Conservation (phyloP, 2,113 vertebrate species). For the Erythrocercus mccallii region DNA sequence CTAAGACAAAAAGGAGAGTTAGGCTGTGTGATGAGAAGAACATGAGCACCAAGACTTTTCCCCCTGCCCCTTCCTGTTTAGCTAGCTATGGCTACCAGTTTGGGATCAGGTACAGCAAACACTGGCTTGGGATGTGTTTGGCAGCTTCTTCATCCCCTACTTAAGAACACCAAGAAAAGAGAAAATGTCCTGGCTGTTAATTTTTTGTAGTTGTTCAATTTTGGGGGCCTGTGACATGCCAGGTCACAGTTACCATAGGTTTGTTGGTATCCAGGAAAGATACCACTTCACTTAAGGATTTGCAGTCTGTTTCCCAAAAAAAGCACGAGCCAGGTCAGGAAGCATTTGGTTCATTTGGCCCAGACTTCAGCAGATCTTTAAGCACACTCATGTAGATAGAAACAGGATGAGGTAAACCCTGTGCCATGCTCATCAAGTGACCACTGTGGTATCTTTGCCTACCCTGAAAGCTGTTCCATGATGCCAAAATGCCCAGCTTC, state of each 20-base stretch:
- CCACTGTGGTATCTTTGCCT: neutral
- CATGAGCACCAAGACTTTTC: neutral
- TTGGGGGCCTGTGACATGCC: neutral
- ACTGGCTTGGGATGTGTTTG: neutral
- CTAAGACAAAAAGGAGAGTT: neutral
- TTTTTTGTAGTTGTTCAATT: neutral
- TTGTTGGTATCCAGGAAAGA: neutral
- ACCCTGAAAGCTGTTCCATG: rapidly evolving
- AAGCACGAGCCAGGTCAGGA: neutral
- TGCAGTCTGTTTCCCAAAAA: neutral
- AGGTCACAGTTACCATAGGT: neutral
- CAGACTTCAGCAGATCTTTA: neutral
- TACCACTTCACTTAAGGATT: neutral
- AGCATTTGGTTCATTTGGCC: neutral
- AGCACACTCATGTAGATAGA: neutral
- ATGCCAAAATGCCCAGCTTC: neutral
- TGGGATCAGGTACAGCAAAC: neutral
- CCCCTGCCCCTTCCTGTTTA: neutral
- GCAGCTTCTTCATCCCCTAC: neutral
- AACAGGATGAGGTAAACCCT: neutral
- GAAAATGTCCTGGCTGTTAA: neutral
- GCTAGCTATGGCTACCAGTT: neutral
- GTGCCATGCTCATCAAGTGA: neutral
- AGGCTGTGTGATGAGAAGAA: neutral
- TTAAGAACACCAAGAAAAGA: neutral